Evolutionary conservation across 2,113 vertebrate species (phyloP).

Genomic region (Syngnathus typhle): DNA sequence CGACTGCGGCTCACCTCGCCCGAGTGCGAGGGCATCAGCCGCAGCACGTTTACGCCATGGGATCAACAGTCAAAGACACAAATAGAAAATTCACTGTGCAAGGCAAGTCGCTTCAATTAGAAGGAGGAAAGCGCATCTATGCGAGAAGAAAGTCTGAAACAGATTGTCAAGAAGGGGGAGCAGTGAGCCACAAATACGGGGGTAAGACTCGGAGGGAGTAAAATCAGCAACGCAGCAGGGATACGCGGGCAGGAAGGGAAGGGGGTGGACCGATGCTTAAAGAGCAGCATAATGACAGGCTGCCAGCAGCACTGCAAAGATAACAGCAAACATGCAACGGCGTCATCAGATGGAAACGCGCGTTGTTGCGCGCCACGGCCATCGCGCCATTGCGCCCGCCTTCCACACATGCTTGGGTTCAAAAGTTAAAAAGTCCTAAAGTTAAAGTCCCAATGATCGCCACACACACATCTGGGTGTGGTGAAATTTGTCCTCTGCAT

Average conservation of each 20-base stretch:
- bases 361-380: constrained; percentile 25
- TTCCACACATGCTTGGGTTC: constrained; percentile 31
- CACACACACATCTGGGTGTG: too few species aligned
- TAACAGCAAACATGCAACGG: constrained; percentile 24
- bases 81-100: neutral
- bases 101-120: neutral
- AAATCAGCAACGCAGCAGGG: constrained; percentile 42
- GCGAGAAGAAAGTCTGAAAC: constrained; percentile 1
- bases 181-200: constrained; percentile 40
- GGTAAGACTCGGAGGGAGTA: constrained; percentile 36
- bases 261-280: constrained; percentile 39
- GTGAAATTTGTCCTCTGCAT: too few species aligned
- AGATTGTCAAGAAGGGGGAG: constrained; percentile 29
- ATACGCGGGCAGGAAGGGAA: constrained; percentile 3
- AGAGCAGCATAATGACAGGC: constrained; percentile 59
- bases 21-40: neutral
- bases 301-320: constrained; percentile 26
- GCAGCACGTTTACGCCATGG: too few species aligned
- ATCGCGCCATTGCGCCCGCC: constrained; percentile 11
- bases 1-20: neutral
- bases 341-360: constrained; percentile 20
- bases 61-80: neutral
- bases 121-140: neutral
- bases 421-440: too few species aligned
- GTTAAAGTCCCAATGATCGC: too few species aligned